These are phyloP conservation scores for Sparus aurata DNA, from an alignment of 2,797 vertebrate genomes.

Conservation along the genomic window DNA sequence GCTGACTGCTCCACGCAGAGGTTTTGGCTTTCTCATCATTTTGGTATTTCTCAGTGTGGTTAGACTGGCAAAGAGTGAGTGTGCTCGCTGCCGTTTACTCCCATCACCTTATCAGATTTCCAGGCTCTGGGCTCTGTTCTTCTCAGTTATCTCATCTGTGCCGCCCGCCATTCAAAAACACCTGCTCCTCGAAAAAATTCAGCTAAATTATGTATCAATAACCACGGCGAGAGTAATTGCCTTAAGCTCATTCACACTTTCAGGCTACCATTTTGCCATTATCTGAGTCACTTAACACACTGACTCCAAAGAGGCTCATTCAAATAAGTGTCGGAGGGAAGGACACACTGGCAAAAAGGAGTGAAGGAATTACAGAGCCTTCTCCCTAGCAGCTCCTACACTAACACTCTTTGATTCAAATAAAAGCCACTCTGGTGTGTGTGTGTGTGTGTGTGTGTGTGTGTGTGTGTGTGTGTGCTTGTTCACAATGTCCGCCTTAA, in stretches of 20 bases:
- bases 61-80: not conserved
- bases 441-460: no score
- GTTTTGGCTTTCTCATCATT: not conserved
- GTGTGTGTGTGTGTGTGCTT: no score
- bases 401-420: constrained; percentile 40
- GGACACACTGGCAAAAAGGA: not conserved
- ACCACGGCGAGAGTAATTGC: constrained; percentile 35
- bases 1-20: not conserved
- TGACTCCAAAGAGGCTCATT: constrained; percentile 27
- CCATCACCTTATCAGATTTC: not conserved
- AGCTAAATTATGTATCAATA: constrained; percentile 52
- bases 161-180: not conserved
- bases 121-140: not conserved
- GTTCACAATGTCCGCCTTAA: constrained; percentile 28
- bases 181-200: constrained; percentile 18
- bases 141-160: not conserved
- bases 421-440: constrained; percentile 22
- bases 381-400: constrained; percentile 20
- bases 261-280: constrained; percentile 44
- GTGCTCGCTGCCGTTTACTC: not conserved
- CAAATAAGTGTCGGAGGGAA: constrained; percentile 22
- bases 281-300: constrained; percentile 50
- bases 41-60: not conserved
- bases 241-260: constrained; percentile 39
- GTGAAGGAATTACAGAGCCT: constrained; percentile 36